Evolutionary conservation across 2,797 vertebrate genomes (phyloP), one percentile per base, ranked within the genome.

Genomic region (Thripadectes ignobilis): DNA sequence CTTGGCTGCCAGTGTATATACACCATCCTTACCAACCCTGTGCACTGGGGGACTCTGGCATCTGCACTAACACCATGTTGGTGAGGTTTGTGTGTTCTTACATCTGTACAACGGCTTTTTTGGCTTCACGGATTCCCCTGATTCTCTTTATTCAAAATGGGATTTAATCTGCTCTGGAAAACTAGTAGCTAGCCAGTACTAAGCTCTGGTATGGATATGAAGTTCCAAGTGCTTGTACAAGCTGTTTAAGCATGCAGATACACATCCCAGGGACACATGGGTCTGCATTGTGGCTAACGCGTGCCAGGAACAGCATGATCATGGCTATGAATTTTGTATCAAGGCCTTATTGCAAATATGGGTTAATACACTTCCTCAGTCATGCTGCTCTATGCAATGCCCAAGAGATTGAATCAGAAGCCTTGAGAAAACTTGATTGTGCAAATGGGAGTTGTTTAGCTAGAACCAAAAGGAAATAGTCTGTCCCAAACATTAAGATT

Each of bases 401-500:
- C 30, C 14, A n/a, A 85, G 71, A 75, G 45, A 43, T 7, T 51
- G 41, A 57, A 41, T 65, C 27, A 16, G 36, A 74, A 71, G 26
- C 4, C 65, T 58, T 58, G 61, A 74, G 30, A 55, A 91, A 84
- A 68, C 27, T 26, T 61, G n/a, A 23, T 23, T 92, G 21, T 34
- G 26, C 9, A 54, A 92, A 43, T 11, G 19, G 19, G 22, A 88
- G 16, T 5, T 27, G 14, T 62, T 89, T 59, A 84, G 20, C 26
- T 49, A 55, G 76, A 81, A 51, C 24, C n/a, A 84, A 69, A 95
- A 95, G n/a, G 78, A 86, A 94, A 69, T 48, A 65, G 10, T n/a
- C 39, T 49, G 15, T 86, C 30, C 36, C 18, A 24, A 74, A 77
- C 27, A 24, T 59, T 51, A 59, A 63, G 59, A 74, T n/a, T 52